phyloP scores from a whole-genome alignment of 2,113 vertebrate genomes.

The Solenodon paradoxus region DNA sequence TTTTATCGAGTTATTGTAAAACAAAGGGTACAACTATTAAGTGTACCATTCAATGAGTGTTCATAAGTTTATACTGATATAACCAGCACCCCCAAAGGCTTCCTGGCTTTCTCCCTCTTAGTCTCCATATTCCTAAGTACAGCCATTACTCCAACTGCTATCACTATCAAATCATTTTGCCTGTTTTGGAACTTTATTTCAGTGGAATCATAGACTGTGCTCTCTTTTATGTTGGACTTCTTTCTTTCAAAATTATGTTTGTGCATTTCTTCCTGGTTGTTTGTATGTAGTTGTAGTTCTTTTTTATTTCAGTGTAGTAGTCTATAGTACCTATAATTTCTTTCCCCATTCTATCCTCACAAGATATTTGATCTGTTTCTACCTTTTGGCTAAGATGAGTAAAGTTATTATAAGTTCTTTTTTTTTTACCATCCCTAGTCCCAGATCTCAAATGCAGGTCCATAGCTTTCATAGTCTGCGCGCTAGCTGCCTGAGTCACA shows the following conservation, averaged over 20 bases:
- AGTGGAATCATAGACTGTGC: background rate
- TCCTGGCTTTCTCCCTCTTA: background rate
- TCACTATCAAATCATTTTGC: background rate
- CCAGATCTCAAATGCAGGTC: no score
- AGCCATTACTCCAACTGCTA: background rate
- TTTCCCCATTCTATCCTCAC: background rate
- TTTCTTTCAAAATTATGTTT: background rate
- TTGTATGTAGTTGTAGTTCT: background rate
- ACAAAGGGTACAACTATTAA: background rate
- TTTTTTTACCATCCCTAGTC: no score
- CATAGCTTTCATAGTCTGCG: no score
- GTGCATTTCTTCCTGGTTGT: background rate
- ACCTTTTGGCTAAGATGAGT: background rate
- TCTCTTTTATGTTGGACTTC: background rate
- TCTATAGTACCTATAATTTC: background rate
- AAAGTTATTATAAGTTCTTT: background rate
- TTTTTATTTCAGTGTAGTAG: background rate
- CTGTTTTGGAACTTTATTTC: background rate
- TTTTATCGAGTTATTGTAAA: background rate
- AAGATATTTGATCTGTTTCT: background rate
- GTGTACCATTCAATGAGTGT: background rate
- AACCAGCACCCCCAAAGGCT: background rate
- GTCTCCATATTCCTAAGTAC: fast-evolving
- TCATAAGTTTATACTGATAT: background rate
- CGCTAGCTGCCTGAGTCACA: no score